A percentile compares a stretch with the other conserved stretches of the same genome.
phyloP scores from a whole-genome alignment of 53 echinoderm and acorn worm species.

The Paracentrotus lividus region DNA sequence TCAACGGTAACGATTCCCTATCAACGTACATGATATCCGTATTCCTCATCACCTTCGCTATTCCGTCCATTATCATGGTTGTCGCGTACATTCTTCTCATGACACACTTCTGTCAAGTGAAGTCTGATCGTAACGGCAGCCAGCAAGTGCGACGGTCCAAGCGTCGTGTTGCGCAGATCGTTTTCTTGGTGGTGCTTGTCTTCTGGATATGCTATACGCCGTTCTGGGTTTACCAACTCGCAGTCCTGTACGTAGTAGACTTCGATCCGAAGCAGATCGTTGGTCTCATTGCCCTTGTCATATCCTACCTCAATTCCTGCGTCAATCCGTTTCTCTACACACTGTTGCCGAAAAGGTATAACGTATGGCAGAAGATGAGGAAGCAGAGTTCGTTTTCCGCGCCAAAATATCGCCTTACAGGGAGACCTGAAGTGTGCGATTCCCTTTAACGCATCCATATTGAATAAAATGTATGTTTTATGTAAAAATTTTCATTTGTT shows the following conservation, averaged over 20 bases:
- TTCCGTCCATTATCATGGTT: constrained; percentile 77
- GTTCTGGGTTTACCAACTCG: constrained; percentile 78
- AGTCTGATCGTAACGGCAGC: constrained; percentile 59
- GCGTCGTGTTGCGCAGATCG: constrained; percentile 75
- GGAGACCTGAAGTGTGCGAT: constrained; percentile 61
- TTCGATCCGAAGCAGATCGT: constrained; percentile 70
- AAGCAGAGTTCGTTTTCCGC: constrained; percentile 55
- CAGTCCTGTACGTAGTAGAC: constrained; percentile 43
- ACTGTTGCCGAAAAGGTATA: constrained; percentile 77
- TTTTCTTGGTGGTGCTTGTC: constrained; percentile 78
- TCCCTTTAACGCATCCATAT: no score
- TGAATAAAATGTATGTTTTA: no score
- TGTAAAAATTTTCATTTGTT: no score
- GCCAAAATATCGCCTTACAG: constrained; percentile 62
- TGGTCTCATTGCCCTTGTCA: constrained; percentile 67
- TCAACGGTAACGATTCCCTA: constrained; percentile 35
- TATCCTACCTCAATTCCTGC: constrained; percentile 83
- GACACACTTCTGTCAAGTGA: constrained; percentile 76
- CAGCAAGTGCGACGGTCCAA: constrained; percentile 73
- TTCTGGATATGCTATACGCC: constrained; percentile 84
- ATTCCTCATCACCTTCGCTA: constrained; percentile 73
- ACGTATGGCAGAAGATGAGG: constrained; percentile 75
- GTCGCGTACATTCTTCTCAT: constrained; percentile 71
- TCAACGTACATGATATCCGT: constrained; percentile 68
- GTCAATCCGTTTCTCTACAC: constrained; percentile 86